phyloP scores from a whole-genome alignment of 2,113 vertebrate species.

The Lipotes vexillifer region DNA sequence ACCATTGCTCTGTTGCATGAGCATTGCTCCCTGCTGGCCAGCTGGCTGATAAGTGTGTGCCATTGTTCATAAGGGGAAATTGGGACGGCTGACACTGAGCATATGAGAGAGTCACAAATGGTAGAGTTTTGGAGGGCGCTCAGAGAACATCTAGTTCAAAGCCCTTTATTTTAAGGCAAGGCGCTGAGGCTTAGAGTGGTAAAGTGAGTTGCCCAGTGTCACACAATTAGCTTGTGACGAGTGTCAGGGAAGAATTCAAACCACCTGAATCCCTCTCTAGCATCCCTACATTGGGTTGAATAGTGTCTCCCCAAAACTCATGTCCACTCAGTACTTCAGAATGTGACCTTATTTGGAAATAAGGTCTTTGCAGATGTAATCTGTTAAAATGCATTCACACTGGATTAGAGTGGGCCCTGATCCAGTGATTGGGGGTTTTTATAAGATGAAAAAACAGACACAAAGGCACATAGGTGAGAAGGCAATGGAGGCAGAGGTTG shows the following conservation, averaged over 20 bases:
- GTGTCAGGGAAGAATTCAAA: neutral
- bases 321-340: neutral
- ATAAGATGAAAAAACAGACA: neutral
- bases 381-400: neutral
- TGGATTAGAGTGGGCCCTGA: neutral
- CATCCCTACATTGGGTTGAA: neutral
- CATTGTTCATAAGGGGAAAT: neutral
- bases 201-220: neutral
- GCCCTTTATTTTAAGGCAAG: neutral
- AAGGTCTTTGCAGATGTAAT: neutral
- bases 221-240: neutral
- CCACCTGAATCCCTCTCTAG: neutral
- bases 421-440: neutral
- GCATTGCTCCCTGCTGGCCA: neutral
- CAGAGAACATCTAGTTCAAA: neutral
- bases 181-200: neutral
- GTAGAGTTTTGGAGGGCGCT: neutral
- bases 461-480: rapidly evolving
- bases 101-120: neutral
- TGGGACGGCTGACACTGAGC: neutral
- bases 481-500: neutral
- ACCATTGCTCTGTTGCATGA: neutral
- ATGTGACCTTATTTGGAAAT: neutral
- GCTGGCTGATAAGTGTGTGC: neutral
- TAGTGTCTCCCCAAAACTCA: neutral